phyloP scores from a whole-genome alignment of 2,797 vertebrate species.

The Hybognathus amarus region DNA sequence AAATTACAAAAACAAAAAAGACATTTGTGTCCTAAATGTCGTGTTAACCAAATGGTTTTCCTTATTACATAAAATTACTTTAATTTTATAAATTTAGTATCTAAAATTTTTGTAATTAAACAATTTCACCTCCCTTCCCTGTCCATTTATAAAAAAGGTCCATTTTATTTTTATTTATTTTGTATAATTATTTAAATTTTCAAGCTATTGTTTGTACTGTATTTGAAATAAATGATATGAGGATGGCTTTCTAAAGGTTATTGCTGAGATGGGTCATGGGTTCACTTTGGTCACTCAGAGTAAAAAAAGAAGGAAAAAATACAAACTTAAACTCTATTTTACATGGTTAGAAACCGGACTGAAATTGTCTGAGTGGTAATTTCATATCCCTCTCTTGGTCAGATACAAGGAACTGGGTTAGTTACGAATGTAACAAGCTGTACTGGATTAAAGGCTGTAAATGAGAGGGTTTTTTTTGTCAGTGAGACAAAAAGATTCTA shows the following conservation, averaged over 20 bases:
- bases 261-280: background rate
- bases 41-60: background rate
- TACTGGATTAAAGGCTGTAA: background rate
- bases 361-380: background rate
- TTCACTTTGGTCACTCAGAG: background rate
- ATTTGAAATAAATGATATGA: background rate
- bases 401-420: background rate
- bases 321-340: slow-evolving; percentile 1
- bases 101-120: background rate
- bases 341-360: slow-evolving; percentile 7
- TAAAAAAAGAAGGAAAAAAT: background rate
- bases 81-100: background rate
- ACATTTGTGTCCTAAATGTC: background rate
- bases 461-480: background rate
- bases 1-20: background rate
- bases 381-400: background rate
- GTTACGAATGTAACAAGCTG: background rate
- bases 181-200: background rate
- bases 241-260: background rate
- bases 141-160: background rate
- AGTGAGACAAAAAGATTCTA: background rate
- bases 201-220: background rate
- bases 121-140: background rate
- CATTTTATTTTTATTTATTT: background rate
- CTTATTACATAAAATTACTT: background rate